Percentiles rank a stretch among this genome's conserved stretches.
Conservation (phyloP, 1,140 invertebrate genomes). For the Aphidius gifuensis region DNA sequence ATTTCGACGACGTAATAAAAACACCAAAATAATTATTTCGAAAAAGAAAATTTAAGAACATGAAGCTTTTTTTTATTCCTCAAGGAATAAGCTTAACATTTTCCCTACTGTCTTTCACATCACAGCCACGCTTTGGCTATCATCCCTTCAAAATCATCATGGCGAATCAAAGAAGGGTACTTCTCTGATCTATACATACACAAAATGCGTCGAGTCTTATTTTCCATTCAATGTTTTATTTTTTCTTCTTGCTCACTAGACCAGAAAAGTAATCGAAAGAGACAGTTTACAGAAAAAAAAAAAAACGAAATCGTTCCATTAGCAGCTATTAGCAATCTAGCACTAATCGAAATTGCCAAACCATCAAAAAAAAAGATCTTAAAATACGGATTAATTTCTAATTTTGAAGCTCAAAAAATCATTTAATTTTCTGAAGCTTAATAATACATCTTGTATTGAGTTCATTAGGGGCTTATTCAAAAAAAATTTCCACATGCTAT, state of each 20-base stretch:
- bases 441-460: no score
- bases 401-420: neutral
- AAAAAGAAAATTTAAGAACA: neutral
- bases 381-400: conserved; percentile 7
- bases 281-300: neutral
- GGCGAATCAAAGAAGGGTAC: conserved; percentile 11
- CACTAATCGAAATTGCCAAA: neutral
- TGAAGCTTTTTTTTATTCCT: neutral
- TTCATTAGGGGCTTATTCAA: no score
- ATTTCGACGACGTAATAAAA: neutral
- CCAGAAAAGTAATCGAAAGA: conserved; percentile 8
- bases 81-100: neutral
- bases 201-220: neutral
- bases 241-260: neutral
- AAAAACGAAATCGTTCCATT: conserved; percentile 7
- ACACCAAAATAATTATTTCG: neutral
- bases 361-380: no score
- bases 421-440: no score
- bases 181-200: conserved; percentile 1
- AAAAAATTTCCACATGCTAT: no score
- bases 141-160: conserved; percentile 16
- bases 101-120: neutral
- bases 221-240: neutral
- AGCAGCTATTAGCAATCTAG: conserved; percentile 5
- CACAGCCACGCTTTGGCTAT: conserved; percentile 7